Evolutionary conservation across 2,888 invertebrate species (phyloP).

Genomic region (Drosophila nr. medialis): DNA sequence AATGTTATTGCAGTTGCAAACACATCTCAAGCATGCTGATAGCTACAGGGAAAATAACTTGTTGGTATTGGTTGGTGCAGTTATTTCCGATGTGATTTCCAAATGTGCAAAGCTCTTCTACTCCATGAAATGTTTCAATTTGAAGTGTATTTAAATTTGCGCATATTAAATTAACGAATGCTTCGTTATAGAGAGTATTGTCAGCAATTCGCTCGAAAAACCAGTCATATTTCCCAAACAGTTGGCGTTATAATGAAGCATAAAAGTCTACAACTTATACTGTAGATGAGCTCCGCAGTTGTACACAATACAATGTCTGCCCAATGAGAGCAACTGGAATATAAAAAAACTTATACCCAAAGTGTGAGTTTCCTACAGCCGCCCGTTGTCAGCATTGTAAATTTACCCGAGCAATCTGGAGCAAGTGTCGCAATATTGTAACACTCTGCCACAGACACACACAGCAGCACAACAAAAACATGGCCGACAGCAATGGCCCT

Average conservation of each 20-base stretch:
- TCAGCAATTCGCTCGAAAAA: neutral
- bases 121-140: neutral
- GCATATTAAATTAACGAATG: neutral
- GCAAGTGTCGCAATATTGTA: slow-evolving; percentile 79
- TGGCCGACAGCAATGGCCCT: slow-evolving; percentile 44
- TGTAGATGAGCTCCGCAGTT: slow-evolving; percentile 29
- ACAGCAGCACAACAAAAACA: slow-evolving; percentile 49
- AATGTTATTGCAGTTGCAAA: slow-evolving; percentile 33
- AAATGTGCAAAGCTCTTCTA: neutral
- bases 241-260: neutral
- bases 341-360: slow-evolving; percentile 17
- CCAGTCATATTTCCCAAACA: neutral
- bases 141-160: neutral
- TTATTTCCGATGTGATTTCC: neutral
- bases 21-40: neutral
- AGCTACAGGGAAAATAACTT: neutral
- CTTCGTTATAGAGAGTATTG: neutral
- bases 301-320: slow-evolving; percentile 18
- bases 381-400: slow-evolving; percentile 68
- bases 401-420: slow-evolving; percentile 79
- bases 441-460: slow-evolving; percentile 60
- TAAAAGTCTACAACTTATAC: neutral
- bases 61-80: neutral
- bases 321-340: slow-evolving; percentile 15
- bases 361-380: slow-evolving; percentile 24